These are phyloP conservation scores for Phaedon cochleariae DNA, from an alignment of 2,888 invertebrate species.

Conservation along the genomic window DNA sequence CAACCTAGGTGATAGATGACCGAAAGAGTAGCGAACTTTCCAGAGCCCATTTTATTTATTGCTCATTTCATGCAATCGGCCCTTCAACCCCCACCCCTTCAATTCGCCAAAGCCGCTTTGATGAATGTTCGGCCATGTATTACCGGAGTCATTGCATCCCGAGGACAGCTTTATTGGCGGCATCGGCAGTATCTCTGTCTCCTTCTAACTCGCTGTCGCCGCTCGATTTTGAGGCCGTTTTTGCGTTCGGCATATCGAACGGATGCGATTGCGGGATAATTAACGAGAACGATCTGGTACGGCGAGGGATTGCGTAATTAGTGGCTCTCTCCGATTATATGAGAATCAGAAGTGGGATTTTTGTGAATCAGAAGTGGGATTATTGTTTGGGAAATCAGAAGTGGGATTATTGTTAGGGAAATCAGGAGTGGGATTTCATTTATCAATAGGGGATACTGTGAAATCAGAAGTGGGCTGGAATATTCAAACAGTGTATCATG, in stretches of 20 bases:
- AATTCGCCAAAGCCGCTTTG: neutral
- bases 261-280: neutral
- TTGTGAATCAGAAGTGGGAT: neutral
- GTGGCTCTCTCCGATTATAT: neutral
- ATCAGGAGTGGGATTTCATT: too few relatives aligned
- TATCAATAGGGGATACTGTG: too few relatives aligned
- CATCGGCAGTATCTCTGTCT: neutral
- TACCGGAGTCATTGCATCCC: slow-evolving; percentile 2
- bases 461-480: too few relatives aligned
- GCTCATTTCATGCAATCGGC: slow-evolving; percentile 19
- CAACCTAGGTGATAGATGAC: slow-evolving; percentile 14
- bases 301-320: neutral
- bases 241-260: neutral
- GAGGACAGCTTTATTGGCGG: neutral
- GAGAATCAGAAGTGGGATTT: neutral
- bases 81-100: neutral
- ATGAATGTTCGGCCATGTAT: slow-evolving; percentile 2
- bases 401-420: too few relatives aligned
- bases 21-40: slow-evolving; percentile 11
- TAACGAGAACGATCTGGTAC: neutral
- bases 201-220: neutral
- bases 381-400: neutral
- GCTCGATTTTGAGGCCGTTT: neutral
- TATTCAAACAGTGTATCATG: too few relatives aligned
- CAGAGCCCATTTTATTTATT: slow-evolving; percentile 18